These are phyloP conservation scores for Rhinichthys klamathensis DNA, from an alignment of 2,113 vertebrate species.

Conservation along the genomic window DNA sequence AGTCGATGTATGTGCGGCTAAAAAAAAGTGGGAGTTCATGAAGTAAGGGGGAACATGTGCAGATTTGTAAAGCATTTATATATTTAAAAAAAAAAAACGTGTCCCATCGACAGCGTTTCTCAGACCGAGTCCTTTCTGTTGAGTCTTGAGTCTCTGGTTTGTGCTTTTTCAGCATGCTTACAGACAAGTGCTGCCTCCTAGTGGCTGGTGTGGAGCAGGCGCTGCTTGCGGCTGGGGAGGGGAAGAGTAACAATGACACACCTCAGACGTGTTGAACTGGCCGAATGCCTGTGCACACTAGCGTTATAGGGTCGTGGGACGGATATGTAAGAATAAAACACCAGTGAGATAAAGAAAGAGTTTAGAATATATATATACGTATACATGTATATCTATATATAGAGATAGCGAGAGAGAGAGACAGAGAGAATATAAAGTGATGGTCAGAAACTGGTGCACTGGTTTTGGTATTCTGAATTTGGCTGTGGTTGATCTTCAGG, in stretches of 20 bases:
- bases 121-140: slow-evolving; percentile 21
- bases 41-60: neutral
- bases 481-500: slow-evolving; percentile 72
- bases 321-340: slow-evolving; percentile 63
- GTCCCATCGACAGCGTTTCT: slow-evolving; percentile 36
- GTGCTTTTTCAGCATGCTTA: slow-evolving; percentile 45
- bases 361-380: slow-evolving; percentile 49
- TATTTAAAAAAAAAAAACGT: neutral
- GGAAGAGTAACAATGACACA: slow-evolving; percentile 30
- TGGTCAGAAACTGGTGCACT: slow-evolving; percentile 64
- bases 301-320: slow-evolving; percentile 55
- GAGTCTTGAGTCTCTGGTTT: slow-evolving; percentile 43
- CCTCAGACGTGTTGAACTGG: slow-evolving; percentile 30
- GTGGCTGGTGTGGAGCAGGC: slow-evolving; percentile 56
- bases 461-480: slow-evolving; percentile 83
- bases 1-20: slow-evolving; percentile 15
- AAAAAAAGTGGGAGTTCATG: slow-evolving; percentile 19
- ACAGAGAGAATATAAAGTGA: slow-evolving; percentile 33
- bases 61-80: slow-evolving; percentile 17
- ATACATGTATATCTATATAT: slow-evolving; percentile 54
- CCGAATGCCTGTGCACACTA: slow-evolving; percentile 55
- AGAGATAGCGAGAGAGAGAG: neutral
- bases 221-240: slow-evolving; percentile 7
- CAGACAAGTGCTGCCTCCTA: slow-evolving; percentile 48
- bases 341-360: slow-evolving; percentile 56